Percentiles rank a stretch among this genome's conserved stretches.
Evolutionary conservation across 2,797 vertebrate genomes (phyloP).

Genomic region (Alauda arvensis): DNA sequence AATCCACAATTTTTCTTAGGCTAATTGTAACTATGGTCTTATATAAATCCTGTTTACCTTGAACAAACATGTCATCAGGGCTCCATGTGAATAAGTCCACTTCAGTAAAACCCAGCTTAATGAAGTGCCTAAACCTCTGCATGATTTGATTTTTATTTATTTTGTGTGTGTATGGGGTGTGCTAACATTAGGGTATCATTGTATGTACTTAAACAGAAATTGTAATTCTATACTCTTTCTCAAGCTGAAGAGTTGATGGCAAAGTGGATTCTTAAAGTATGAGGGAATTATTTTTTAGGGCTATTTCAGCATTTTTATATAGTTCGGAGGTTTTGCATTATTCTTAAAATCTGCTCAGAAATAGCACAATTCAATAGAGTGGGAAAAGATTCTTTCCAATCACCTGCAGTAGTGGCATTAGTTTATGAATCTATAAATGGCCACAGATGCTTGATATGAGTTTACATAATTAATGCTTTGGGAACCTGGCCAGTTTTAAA

Average conservation of each 20-base stretch:
- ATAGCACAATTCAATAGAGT: background rate
- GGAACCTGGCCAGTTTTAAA: background rate
- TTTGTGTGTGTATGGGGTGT: background rate
- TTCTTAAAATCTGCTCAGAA: background rate
- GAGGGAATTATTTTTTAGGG: background rate
- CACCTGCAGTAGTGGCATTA: background rate
- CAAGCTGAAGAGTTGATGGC: background rate
- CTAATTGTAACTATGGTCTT: background rate
- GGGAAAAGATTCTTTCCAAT: background rate
- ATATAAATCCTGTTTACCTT: background rate
- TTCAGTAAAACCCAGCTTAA: background rate
- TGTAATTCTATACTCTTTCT: background rate
- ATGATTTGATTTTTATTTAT: background rate
- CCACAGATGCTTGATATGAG: background rate
- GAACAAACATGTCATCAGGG: background rate
- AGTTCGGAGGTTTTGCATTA: background rate
- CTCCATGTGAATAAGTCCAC: background rate
- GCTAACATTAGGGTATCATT: background rate
- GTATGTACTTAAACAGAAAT: background rate
- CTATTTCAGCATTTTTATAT: background rate
- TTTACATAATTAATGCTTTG: conserved; percentile 33
- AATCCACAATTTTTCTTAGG: background rate
- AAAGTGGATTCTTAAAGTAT: background rate
- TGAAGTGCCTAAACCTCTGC: background rate
- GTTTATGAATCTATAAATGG: conserved; percentile 17